Conservation (phyloP, 2,113 vertebrate species). For the Catharus bicknelli region DNA sequence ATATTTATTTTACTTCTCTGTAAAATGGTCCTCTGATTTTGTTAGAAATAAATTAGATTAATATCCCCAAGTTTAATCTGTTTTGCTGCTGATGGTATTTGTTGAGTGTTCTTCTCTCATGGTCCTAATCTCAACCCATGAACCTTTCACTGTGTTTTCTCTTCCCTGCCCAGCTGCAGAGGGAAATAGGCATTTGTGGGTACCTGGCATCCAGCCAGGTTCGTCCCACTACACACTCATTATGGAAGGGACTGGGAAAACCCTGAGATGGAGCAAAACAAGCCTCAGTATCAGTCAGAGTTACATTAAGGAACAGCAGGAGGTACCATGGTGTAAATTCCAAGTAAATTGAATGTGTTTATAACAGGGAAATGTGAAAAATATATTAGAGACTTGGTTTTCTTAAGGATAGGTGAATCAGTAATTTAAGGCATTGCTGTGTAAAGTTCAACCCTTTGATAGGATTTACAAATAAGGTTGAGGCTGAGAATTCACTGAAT, state of each 20-base stretch:
- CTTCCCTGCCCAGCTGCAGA: not conserved
- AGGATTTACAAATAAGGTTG: not conserved
- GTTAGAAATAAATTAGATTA: not conserved
- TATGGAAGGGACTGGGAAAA: not conserved
- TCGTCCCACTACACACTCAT: too few species aligned
- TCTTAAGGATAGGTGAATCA: not conserved
- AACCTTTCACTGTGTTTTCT: not conserved
- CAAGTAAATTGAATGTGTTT: not conserved
- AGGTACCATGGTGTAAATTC: not conserved
- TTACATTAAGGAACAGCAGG: not conserved
- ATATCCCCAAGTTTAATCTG: not conserved
- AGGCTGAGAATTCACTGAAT: not conserved
- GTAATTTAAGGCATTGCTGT: not conserved
- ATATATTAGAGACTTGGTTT: not conserved
- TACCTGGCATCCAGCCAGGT: not conserved
- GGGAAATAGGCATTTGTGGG: not conserved
- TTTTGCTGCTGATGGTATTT: not conserved
- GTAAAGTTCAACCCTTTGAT: not conserved
- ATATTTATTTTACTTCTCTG: not conserved
- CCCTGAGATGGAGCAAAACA: not conserved
- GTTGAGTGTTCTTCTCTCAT: not conserved
- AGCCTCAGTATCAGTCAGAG: not conserved
- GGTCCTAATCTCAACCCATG: not conserved
- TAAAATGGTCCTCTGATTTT: not conserved
- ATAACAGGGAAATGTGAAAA: not conserved